phyloP scores from a whole-genome alignment of 2,113 vertebrate species.

The Erinaceus europaeus region DNA sequence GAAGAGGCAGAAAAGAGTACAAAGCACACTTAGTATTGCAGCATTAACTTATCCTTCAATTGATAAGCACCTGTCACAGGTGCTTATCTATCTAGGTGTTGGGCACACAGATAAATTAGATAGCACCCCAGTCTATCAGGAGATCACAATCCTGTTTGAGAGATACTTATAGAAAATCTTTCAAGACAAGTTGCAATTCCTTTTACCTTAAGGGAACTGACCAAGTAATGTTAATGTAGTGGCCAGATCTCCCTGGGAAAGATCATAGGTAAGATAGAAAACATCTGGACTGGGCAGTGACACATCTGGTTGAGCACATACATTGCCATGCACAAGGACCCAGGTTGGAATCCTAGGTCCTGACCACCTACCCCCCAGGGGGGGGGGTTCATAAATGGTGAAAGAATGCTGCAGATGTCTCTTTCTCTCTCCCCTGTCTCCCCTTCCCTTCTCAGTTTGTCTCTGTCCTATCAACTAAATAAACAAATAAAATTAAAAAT shows the following conservation, averaged over 20 bases:
- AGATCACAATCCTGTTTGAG: neutral
- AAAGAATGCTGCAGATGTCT: no score
- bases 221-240: neutral
- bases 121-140: neutral
- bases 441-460: no score
- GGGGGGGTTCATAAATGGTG: no score
- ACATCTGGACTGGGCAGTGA: no score
- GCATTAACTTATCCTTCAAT: neutral
- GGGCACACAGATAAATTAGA: neutral
- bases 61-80: neutral
- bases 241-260: neutral
- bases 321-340: no score
- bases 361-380: no score
- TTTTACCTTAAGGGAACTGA: neutral
- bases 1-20: neutral
- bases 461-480: no score
- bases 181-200: neutral
- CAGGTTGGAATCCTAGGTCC: no score
- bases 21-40: neutral
- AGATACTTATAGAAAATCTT: neutral
- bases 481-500: neutral
- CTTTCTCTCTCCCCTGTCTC: no score
- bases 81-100: neutral
- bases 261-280: neutral
- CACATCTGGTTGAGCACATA: no score